A percentile compares a stretch with the other conserved stretches of the same genome.
Evolutionary conservation across 2,888 invertebrate species (phyloP).

Genomic region (Lasioglossum oenotherae): DNA sequence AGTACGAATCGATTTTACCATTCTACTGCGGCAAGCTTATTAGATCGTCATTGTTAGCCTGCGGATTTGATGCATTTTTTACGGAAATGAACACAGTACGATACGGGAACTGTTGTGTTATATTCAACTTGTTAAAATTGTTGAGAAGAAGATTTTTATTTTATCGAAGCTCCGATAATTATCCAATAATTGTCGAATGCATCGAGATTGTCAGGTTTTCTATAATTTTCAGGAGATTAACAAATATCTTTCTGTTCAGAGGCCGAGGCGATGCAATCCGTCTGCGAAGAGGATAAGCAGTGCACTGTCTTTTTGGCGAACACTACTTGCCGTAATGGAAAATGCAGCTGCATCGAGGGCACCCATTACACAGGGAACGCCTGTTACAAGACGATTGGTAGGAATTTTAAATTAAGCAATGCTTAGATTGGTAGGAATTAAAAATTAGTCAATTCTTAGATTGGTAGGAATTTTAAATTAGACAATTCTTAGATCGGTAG

Average conservation of each 20-base stretch:
- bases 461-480: no score
- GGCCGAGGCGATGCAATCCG: constrained; percentile 25
- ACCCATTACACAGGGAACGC: constrained; percentile 56
- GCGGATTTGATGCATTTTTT: no score
- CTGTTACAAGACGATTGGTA: constrained; percentile 69
- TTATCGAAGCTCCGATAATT: no score
- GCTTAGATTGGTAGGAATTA: constrained; percentile 45
- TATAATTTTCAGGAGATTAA: neutral
- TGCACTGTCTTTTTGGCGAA: constrained; percentile 61
- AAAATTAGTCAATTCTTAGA: no score
- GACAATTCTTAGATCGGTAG: no score
- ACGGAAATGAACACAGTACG: no score
- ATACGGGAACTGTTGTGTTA: no score
- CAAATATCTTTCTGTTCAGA: constrained; percentile 26
- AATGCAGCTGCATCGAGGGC: constrained; percentile 73
- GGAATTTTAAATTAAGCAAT: neutral
- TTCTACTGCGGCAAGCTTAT: neutral
- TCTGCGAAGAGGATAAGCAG: constrained; percentile 68
- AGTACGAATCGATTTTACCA: constrained; percentile 54
- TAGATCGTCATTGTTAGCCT: neutral
- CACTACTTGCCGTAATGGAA: constrained; percentile 62
- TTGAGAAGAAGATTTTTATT: no score
- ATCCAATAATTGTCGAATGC: neutral
- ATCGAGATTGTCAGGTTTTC: neutral
- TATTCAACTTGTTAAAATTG: no score